Evolutionary conservation across 2,888 invertebrate genomes (phyloP).

Genomic region (Philaethria dido): DNA sequence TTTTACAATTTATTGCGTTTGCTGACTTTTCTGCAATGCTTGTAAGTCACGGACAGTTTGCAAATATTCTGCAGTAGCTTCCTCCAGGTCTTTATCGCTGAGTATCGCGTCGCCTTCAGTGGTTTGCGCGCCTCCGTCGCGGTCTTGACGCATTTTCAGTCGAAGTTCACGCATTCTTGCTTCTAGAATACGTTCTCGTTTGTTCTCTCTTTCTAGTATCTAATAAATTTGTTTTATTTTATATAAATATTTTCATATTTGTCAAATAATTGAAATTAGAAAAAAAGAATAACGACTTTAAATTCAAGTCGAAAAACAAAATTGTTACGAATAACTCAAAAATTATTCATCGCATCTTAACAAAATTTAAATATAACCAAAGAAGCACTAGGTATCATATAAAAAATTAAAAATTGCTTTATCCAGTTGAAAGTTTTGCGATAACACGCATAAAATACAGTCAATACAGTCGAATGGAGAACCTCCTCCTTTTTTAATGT

Average conservation of each 20-base stretch:
- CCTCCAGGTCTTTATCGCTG: conserved; percentile 68
- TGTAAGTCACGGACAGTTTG: conserved; percentile 64
- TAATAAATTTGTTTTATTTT: conserved; percentile 54
- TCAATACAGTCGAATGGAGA: too few relatives aligned
- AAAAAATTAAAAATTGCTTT: too few relatives aligned
- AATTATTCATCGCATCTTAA: too few relatives aligned
- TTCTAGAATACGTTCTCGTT: conserved; percentile 95
- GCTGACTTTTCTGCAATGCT: conserved; percentile 56
- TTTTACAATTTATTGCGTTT: conserved; percentile 9
- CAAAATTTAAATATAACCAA: too few relatives aligned
- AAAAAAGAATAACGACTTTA: too few relatives aligned
- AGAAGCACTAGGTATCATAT: too few relatives aligned
- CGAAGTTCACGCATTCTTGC: conserved; percentile 93
- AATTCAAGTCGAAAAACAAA: too few relatives aligned
- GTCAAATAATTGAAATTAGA: too few relatives aligned
- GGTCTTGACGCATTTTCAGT: conserved; percentile 82
- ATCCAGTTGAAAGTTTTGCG: too few relatives aligned
- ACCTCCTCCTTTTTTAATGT: too few relatives aligned
- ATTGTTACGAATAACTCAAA: too few relatives aligned
- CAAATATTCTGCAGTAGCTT: conserved; percentile 70
- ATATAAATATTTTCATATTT: not conserved
- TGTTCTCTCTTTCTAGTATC: conserved; percentile 95
- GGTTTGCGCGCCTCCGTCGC: conserved; percentile 56
- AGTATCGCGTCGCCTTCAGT: conserved; percentile 57
- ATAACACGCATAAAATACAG: too few relatives aligned